Evolutionary conservation across 64 coral and sea anemone species (phyloP), one percentile per base, ranked within the genome.

Genomic region (Actinia equina): DNA sequence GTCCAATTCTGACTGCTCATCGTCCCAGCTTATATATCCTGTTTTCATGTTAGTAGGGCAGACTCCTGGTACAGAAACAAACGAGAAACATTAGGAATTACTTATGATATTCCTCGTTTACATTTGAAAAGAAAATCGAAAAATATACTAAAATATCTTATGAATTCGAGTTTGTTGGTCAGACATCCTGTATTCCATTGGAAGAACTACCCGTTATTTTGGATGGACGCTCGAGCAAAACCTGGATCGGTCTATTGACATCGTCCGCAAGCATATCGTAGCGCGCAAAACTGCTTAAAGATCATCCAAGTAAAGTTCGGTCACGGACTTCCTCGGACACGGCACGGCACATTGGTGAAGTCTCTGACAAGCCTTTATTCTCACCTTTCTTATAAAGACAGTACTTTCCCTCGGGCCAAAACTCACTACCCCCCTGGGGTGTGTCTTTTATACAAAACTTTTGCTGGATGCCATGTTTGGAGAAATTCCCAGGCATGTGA

Each of bases 341-440:
- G 59, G 59, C 13, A 62, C 13, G 59, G 59, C 15, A 17, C 59
- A 62, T 3, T 6, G 52, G 1, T 56, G 5, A 56, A 56, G 54
- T 11, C 9, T 15, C 3, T 56, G 9, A 56, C 45, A 56, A 11
- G 1, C 4, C 1, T 12, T 49, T 49, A 7, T 19, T 20, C 82
- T 92, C 46, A 99, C 97, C 97, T 95, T 99, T 99, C 44, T 99
- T 99, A 63, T 99, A 99, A 52, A 99, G 52, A 83, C 97, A 99
- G 58, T 99, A 99, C 88, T 99, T 99, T 13, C 96, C 96, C 51
- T 99, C 96, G 0, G 96, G 96, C 93, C 93, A 99, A 77, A 99
- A 95, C 88, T 99, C 96, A 13, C 93, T 95, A 23, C 90, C 90
- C 0, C 91, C 96, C 26, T 91, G 83, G 22, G 91, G 80, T 37